Percentiles rank a stretch among this genome's conserved stretches.
phyloP scores from a whole-genome alignment of 2,113 vertebrate genomes.

The Solenodon paradoxus region DNA sequence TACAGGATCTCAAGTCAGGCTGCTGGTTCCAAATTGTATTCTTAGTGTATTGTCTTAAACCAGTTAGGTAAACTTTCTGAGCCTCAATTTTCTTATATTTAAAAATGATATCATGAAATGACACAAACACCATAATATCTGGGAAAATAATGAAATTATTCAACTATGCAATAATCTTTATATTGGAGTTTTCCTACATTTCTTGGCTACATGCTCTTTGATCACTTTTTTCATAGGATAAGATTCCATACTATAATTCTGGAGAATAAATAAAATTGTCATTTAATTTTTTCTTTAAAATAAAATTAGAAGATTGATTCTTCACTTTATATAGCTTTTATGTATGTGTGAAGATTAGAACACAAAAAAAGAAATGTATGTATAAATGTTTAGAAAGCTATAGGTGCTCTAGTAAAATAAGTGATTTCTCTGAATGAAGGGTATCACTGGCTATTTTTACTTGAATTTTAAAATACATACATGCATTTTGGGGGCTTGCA shows the following conservation, averaged over 20 bases:
- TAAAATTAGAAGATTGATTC: background rate
- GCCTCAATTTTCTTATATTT: background rate
- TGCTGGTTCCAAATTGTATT: background rate
- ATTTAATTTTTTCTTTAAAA: no score
- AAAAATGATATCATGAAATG: no score
- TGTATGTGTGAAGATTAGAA: background rate
- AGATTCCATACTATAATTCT: no score
- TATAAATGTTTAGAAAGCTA: background rate
- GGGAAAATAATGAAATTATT: no score
- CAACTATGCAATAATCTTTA: no score
- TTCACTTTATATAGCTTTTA: background rate
- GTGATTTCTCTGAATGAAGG: background rate
- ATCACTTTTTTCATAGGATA: no score
- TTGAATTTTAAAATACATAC: slow-evolving; percentile 1
- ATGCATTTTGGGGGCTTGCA: background rate
- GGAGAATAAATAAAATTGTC: no score
- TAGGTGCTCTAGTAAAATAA: background rate
- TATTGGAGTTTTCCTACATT: no score
- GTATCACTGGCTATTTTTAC: background rate
- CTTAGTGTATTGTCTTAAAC: background rate
- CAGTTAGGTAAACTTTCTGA: no score
- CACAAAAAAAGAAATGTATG: background rate
- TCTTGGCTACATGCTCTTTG: no score
- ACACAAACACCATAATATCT: no score
- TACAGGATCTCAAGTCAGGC: background rate